A percentile compares a stretch with the other conserved stretches of the same genome.
phyloP scores from a whole-genome alignment of 2,888 invertebrate genomes.

The Cordilura impudica region DNA sequence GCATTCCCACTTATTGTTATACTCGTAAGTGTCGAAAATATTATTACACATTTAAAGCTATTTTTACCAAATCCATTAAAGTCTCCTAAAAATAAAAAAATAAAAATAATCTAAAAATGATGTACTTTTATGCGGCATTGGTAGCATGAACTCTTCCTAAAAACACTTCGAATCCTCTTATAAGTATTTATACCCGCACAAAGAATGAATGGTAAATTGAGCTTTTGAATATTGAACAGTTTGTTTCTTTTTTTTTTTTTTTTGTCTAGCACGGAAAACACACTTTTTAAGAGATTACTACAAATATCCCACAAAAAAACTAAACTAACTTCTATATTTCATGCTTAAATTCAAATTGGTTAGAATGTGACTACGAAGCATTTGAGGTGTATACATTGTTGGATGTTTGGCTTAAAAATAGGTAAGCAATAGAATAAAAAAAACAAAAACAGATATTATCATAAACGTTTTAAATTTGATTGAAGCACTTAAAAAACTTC shows the following conservation, averaged over 20 bases:
- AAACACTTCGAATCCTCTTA: conserved; percentile 49
- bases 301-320: conserved; percentile 27
- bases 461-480: conserved; percentile 35
- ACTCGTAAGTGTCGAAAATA: too few species aligned
- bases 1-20: too few species aligned
- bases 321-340: conserved; percentile 41
- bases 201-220: conserved; percentile 28
- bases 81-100: conserved; percentile 4
- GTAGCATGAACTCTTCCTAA: conserved; percentile 55
- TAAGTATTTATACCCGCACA: conserved; percentile 13
- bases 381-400: conserved; percentile 16
- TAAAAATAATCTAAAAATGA: conserved; percentile 44
- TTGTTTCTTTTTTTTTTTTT: conserved; percentile 42
- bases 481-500: conserved; percentile 18
- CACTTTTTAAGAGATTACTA: conserved; percentile 38
- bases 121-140: conserved; percentile 54
- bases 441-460: conserved; percentile 42
- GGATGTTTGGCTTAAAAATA: background rate
- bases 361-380: conserved; percentile 6
- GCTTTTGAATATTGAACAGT: conserved; percentile 61
- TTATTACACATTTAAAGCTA: too few species aligned
- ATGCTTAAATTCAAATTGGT: conserved; percentile 56
- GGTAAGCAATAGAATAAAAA: background rate
- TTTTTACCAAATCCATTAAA: conserved; percentile 33
- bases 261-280: too few species aligned